Evolutionary conservation across 1,140 invertebrate species (phyloP), one percentile per base, ranked within the genome.

Genomic region (Heliconius melpomene): DNA sequence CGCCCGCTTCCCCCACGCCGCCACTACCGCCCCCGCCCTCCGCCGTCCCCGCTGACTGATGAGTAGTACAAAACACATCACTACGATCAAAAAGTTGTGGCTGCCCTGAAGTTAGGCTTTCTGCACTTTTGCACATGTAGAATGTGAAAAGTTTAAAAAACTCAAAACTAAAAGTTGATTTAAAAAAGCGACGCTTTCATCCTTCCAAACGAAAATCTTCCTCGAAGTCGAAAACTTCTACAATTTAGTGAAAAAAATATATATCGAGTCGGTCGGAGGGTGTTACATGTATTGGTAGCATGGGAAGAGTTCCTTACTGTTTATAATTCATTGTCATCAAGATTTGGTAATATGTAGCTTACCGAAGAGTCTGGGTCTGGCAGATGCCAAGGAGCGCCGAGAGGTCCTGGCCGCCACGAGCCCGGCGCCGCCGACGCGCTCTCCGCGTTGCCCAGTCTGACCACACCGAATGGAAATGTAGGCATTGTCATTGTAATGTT

Each of bases 331-430:
- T 18, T 20, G 40, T 52, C 2, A 20, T n/a, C 2, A 6, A 29
- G 6, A 2, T 29, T 29, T 13, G 8, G 11, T 11, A 26, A n/a
- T 16, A n/a, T 29, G 26, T 66, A 66, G 23, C 23, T 66, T 81
- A 81, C 79, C 72, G 36, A 60, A 8, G 71, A 46, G 11, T 81
- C 72, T 20, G 70, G 66, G 32, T 81, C 80, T 3, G 80, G 80
- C 3, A 81, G 36, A 40, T 81, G 80, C 80, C 80, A 81, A 3
- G 75, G 80, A 18, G 80, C 80, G 23, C 80, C 80, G 2, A 81
- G 72, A 18, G 80, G 80, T 7, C 80, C 80, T 3, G 80, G 80
- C 6, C 80, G 77, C 80, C 80, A 81, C 8, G 76, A 74, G 20
- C 73, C 75, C 71, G 76, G 26, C 6, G 77, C 32, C 8, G 66